phyloP scores from a whole-genome alignment of 2,797 vertebrate species.

The Anguilla obscura region DNA sequence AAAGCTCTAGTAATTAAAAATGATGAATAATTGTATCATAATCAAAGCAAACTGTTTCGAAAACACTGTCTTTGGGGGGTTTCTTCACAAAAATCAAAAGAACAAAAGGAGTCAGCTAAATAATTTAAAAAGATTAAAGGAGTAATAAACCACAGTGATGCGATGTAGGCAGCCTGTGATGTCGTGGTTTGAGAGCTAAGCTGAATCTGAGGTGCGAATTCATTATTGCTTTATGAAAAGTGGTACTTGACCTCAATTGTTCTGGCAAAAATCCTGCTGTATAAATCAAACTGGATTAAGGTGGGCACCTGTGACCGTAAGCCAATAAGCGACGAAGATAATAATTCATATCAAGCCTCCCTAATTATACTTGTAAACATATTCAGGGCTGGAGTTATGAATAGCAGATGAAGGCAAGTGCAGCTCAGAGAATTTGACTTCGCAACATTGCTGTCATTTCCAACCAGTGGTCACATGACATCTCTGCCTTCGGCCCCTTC shows the following conservation, averaged over 20 bases:
- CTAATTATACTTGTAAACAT: conserved; percentile 5
- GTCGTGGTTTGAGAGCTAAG: not conserved
- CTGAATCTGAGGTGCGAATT: not conserved
- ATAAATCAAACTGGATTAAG: not conserved
- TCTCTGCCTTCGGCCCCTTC: conserved; percentile 12
- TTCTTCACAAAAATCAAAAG: conserved; percentile 23
- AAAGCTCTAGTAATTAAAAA: not conserved
- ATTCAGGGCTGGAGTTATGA: not conserved
- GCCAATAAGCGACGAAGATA: not conserved
- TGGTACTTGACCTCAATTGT: not conserved
- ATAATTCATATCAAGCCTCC: not conserved
- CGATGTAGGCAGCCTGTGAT: not conserved
- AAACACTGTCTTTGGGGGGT: conserved; percentile 6
- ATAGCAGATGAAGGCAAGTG: not conserved
- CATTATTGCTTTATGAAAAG: not conserved
- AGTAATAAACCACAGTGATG: not conserved
- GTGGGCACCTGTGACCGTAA: not conserved
- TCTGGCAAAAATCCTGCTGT: not conserved
- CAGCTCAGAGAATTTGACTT: not conserved
- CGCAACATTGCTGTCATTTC: conserved; percentile 6
- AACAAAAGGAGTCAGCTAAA: not conserved
- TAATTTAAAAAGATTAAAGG: not conserved
- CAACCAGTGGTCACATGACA: conserved; percentile 3
- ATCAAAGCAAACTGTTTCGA: conserved; percentile 18
- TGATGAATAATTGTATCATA: conserved; percentile 9